phyloP scores from a whole-genome alignment of 2,797 vertebrate species.

The Acipenser transmontanus region DNA sequence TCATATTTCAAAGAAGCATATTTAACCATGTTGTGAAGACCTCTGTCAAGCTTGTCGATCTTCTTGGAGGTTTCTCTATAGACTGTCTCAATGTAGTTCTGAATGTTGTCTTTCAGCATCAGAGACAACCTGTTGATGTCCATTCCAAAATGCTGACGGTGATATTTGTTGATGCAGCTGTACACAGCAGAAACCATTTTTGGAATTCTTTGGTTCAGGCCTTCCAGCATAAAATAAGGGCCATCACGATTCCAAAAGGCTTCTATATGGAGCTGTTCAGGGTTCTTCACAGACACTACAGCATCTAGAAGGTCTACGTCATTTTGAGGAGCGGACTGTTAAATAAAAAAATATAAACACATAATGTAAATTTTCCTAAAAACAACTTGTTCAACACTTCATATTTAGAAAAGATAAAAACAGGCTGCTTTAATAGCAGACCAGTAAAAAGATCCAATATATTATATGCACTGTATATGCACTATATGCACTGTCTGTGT shows the following conservation, averaged over 20 bases:
- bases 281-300: conserved; percentile 57
- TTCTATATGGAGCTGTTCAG: conserved; percentile 57
- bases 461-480: too few relatives aligned
- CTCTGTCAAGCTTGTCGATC: conserved; percentile 43
- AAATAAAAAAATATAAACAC: conserved; percentile 18
- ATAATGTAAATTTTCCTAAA: background rate
- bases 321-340: conserved; percentile 68
- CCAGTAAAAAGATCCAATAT: too few relatives aligned
- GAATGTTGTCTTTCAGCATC: conserved; percentile 64
- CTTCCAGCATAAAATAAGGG: conserved; percentile 54
- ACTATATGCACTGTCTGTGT: too few relatives aligned
- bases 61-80: conserved; percentile 42
- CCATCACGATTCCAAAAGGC: conserved; percentile 70
- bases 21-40: conserved; percentile 31
- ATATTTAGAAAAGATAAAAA: too few relatives aligned
- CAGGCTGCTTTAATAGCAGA: too few relatives aligned
- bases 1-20: conserved; percentile 39
- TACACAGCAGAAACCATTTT: conserved; percentile 60
- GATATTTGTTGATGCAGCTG: conserved; percentile 71
- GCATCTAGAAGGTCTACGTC: conserved; percentile 65
- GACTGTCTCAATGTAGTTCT: conserved; percentile 51
- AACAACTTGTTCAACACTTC: too few relatives aligned
- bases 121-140: conserved; percentile 57
- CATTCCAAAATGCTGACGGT: conserved; percentile 70
- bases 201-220: conserved; percentile 67